These are phyloP conservation scores for Eumeta japonica DNA, from an alignment of 1,140 invertebrate genomes.

Conservation along the genomic window DNA sequence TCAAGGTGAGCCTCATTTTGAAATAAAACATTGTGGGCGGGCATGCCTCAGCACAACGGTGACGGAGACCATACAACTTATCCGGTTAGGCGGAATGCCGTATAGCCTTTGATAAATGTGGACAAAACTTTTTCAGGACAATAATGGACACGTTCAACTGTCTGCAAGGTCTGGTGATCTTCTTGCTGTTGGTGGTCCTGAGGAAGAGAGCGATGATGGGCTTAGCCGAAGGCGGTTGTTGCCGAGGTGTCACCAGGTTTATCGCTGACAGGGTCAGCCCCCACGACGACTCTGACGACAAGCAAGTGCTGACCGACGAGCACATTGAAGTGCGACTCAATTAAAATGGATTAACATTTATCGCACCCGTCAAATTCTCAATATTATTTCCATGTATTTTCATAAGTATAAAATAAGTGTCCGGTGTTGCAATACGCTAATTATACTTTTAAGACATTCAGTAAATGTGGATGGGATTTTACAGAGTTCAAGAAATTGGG, in stretches of 20 bases:
- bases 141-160: constrained; percentile 64
- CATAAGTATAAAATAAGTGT: too few species aligned
- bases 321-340: constrained; percentile 43
- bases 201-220: constrained; percentile 61
- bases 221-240: constrained; percentile 43
- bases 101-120: background rate
- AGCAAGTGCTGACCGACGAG: constrained; percentile 39
- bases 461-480: too few species aligned
- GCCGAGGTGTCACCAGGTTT: constrained; percentile 34
- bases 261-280: constrained; percentile 54
- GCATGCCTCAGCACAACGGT: too few species aligned
- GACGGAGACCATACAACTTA: too few species aligned
- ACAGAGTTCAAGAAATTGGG: too few species aligned
- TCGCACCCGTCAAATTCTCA: too few species aligned
- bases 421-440: too few species aligned
- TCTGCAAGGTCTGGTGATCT: constrained; percentile 67
- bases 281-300: constrained; percentile 58
- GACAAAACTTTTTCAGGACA: constrained; percentile 59
- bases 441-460: too few species aligned
- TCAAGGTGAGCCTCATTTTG: too few species aligned
- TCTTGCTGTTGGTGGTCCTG: constrained; percentile 62
- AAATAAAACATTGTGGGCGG: background rate
- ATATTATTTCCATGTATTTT: too few species aligned
- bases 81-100: background rate
- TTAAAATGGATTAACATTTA: constrained; percentile 11